A percentile compares a stretch with the other conserved stretches of the same genome.
These are phyloP conservation scores for Rhizoglyphus robini DNA, from an alignment of 1,140 invertebrate genomes.

Conservation along the genomic window DNA sequence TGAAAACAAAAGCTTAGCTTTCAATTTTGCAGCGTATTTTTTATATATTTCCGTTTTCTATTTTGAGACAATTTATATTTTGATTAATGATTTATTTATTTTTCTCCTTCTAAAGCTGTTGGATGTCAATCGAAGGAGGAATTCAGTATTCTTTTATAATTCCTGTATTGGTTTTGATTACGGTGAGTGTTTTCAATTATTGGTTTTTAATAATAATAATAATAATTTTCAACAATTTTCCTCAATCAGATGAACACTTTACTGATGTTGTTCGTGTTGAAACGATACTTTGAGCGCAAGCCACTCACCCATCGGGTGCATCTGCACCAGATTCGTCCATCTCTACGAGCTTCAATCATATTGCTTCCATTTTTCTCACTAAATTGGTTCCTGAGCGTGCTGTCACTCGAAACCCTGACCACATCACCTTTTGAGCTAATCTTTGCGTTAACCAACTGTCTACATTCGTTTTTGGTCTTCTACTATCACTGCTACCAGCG, in stretches of 20 bases:
- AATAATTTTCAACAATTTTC: constrained; percentile 11
- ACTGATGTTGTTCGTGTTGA: constrained; percentile 33
- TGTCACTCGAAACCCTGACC: constrained; percentile 50
- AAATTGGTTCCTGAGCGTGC: constrained; percentile 52
- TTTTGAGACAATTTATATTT: no score
- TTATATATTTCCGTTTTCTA: no score
- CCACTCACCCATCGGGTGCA: constrained; percentile 26
- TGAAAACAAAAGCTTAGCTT: background rate
- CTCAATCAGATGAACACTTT: constrained; percentile 34
- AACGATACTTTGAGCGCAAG: constrained; percentile 31
- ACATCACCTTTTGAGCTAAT: constrained; percentile 45
- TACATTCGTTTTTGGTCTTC: constrained; percentile 25
- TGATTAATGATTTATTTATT: constrained; percentile 13
- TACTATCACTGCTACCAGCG: constrained; percentile 21
- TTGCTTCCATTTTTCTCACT: constrained; percentile 46
- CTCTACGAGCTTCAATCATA: constrained; percentile 42
- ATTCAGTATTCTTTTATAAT: constrained; percentile 56
- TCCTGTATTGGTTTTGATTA: constrained; percentile 48
- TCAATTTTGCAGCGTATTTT: background rate
- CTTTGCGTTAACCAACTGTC: constrained; percentile 29
- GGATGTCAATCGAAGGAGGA: constrained; percentile 54
- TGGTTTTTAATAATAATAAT: background rate
- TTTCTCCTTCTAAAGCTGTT: constrained; percentile 37
- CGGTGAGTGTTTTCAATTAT: constrained; percentile 35
- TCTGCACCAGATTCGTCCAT: constrained; percentile 29